Evolutionary conservation across 2,113 vertebrate genomes (phyloP).

Genomic region (Elanoides forficatus): DNA sequence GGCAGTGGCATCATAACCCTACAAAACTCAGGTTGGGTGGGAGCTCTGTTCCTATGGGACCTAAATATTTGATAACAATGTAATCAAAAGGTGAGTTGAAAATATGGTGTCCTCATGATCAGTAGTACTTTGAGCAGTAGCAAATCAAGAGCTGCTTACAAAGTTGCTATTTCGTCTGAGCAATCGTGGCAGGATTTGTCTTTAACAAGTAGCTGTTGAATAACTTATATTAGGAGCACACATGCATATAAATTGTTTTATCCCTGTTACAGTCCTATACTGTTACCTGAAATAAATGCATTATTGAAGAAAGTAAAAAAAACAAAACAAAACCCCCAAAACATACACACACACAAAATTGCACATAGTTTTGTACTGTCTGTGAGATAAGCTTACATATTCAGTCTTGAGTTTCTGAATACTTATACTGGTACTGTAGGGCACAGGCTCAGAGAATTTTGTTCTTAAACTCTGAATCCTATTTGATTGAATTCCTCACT

Average conservation of each 20-base stretch:
- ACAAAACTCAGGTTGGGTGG: neutral
- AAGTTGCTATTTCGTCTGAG: neutral
- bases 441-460: neutral
- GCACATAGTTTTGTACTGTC: neutral
- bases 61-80: neutral
- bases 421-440: neutral
- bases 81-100: neutral
- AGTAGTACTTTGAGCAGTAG: neutral
- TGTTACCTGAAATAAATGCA: neutral
- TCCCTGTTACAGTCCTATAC: neutral
- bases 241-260: fast-evolving
- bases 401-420: neutral
- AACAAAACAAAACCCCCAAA: too few species aligned
- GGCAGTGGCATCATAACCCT: neutral
- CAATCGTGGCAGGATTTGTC: neutral
- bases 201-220: neutral
- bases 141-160: neutral
- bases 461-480: neutral
- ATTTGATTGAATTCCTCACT: neutral
- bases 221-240: neutral
- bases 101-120: neutral
- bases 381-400: neutral
- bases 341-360: neutral
- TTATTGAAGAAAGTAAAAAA: neutral
- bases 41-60: neutral